A percentile compares a stretch with the other conserved stretches of the same genome.
phyloP scores from a whole-genome alignment of 2,888 invertebrate genomes.

The Nebria brevicollis region DNA sequence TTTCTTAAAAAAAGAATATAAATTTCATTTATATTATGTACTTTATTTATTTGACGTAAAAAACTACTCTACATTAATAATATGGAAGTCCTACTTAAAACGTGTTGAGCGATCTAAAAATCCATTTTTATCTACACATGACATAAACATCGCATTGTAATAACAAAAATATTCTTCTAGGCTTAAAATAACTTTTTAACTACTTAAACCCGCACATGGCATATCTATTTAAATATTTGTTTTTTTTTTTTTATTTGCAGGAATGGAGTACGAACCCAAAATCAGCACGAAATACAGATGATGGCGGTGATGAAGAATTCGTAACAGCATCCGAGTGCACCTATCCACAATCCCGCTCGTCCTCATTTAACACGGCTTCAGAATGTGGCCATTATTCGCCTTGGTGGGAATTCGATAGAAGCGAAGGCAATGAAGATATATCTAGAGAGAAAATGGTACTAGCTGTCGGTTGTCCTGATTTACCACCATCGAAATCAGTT shows the following conservation, averaged over 20 bases:
- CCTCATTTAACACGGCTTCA: conserved; percentile 75
- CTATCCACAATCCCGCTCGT: conserved; percentile 73
- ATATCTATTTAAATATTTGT: background rate
- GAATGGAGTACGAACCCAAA: conserved; percentile 54
- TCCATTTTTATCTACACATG: background rate
- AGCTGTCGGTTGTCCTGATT: conserved; percentile 61
- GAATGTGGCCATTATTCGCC: conserved; percentile 70
- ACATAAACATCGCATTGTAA: conserved; percentile 21
- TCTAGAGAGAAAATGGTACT: conserved; percentile 62
- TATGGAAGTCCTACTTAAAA: background rate
- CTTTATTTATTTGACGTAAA: background rate
- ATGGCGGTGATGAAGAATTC: conserved; percentile 72
- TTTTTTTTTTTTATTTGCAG: conserved; percentile 50
- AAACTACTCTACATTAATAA: background rate
- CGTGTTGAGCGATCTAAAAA: background rate
- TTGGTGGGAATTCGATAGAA: conserved; percentile 68
- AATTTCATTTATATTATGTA: background rate
- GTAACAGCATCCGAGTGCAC: conserved; percentile 77
- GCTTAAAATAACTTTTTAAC: conserved; percentile 38
- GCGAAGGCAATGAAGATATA: conserved; percentile 56
- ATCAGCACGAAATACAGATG: conserved; percentile 55
- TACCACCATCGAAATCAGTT: conserved; percentile 57
- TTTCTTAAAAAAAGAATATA: too few relatives aligned
- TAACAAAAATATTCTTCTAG: conserved; percentile 15
- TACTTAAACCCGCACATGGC: conserved; percentile 12